Conservation (phyloP, 2,113 vertebrate species). For the Oriolus oriolus region DNA sequence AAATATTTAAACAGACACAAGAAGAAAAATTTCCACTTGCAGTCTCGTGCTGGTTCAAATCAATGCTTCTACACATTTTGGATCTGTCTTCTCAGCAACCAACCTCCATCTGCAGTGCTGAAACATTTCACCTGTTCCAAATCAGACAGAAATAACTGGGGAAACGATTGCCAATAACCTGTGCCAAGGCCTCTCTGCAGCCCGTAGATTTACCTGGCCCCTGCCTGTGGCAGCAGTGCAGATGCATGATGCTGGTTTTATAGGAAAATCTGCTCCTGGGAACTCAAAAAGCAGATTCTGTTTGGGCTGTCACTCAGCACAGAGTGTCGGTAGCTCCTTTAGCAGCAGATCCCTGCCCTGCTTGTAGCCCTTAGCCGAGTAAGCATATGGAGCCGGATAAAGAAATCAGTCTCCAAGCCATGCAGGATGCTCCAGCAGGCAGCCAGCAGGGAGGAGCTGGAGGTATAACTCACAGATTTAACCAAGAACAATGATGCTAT, state of each 20-base stretch:
- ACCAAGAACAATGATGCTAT: constrained; percentile 51
- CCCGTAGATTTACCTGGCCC: background rate
- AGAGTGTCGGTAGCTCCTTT: background rate
- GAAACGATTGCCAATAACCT: background rate
- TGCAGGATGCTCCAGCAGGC: constrained; percentile 7
- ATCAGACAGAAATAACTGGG: background rate
- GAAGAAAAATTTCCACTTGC: background rate
- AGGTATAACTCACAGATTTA: constrained; percentile 42
- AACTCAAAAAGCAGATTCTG: background rate
- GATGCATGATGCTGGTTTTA: background rate
- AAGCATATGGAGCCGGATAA: constrained; percentile 31
- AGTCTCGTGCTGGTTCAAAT: background rate
- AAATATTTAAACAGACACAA: background rate
- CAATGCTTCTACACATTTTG: background rate
- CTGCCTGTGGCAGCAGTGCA: background rate
- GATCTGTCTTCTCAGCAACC: background rate
- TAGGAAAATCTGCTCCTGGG: background rate
- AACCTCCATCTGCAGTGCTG: background rate
- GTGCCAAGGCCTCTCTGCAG: background rate
- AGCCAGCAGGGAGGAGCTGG: background rate
- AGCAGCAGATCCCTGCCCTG: background rate
- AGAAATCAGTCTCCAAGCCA: background rate
- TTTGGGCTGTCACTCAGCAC: background rate
- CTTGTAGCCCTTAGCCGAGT: background rate
- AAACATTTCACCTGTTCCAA: background rate